Percentiles rank a stretch among this genome's conserved stretches.
phyloP scores from a whole-genome alignment of 2,113 vertebrate species.

The Ahaetulla prasina region DNA sequence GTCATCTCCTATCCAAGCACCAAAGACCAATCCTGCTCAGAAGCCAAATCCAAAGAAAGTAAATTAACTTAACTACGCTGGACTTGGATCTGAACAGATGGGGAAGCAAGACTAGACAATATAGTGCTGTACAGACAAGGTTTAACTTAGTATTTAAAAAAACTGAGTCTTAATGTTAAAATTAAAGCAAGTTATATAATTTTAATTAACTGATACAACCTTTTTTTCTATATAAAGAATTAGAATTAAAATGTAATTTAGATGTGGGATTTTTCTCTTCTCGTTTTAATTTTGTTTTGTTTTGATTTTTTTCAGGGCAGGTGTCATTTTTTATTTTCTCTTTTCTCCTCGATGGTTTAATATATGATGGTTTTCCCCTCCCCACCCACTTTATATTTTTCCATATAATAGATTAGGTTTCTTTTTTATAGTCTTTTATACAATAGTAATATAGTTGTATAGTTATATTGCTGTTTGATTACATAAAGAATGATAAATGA shows the following conservation, averaged over 20 bases:
- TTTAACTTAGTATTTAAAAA: neutral
- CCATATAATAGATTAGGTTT: neutral
- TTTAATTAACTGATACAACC: neutral
- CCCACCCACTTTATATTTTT: neutral
- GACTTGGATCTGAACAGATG: neutral
- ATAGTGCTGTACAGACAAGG: neutral
- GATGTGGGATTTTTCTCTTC: neutral
- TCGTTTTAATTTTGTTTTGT: neutral
- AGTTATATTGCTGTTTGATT: neutral
- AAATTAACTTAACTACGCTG: neutral
- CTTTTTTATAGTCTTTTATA: neutral
- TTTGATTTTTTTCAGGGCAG: neutral
- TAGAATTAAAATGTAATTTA: neutral
- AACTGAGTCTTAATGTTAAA: neutral
- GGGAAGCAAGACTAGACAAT: neutral
- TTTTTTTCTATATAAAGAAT: neutral
- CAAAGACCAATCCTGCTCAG: neutral
- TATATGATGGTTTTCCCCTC: neutral
- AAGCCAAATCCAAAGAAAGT: neutral
- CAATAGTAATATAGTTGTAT: neutral
- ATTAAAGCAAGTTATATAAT: neutral
- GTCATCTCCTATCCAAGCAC: neutral
- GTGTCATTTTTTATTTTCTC: neutral
- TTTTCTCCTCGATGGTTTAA: neutral
- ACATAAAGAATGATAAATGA: neutral